Evolutionary conservation across 1,140 invertebrate species (phyloP).

Genomic region (Chironomus striatipennis): DNA sequence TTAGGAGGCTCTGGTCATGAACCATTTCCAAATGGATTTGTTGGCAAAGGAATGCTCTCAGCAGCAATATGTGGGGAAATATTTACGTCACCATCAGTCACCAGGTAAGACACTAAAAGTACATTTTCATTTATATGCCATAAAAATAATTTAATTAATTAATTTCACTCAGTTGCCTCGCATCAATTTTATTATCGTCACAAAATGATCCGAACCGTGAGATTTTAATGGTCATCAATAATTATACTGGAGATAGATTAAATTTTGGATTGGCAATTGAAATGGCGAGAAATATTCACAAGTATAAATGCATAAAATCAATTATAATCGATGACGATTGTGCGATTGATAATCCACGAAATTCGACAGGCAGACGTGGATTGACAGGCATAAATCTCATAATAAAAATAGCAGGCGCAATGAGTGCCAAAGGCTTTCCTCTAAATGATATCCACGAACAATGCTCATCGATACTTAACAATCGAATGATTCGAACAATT

Average conservation of each 20-base stretch:
- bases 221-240: background rate
- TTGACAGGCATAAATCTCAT: background rate
- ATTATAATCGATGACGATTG: constrained; percentile 1
- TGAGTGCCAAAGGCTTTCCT: background rate
- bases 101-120: background rate
- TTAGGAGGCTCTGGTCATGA: background rate
- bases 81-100: constrained; percentile 10
- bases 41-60: background rate
- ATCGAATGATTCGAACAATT: background rate
- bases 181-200: background rate
- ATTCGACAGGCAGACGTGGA: background rate
- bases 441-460: background rate
- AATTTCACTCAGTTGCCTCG: background rate
- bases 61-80: background rate
- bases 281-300: background rate
- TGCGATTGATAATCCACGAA: constrained; percentile 13
- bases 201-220: background rate
- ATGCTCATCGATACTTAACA: background rate
- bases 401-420: background rate
- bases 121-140: background rate
- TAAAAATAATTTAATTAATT: background rate
- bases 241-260: constrained; percentile 6
- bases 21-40: background rate
- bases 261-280: constrained; percentile 15
- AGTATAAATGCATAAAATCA: background rate